Percentiles rank a stretch among this genome's conserved stretches.
These are phyloP conservation scores for Myotis yumanensis DNA, from an alignment of 2,113 vertebrate genomes.

Conservation along the genomic window DNA sequence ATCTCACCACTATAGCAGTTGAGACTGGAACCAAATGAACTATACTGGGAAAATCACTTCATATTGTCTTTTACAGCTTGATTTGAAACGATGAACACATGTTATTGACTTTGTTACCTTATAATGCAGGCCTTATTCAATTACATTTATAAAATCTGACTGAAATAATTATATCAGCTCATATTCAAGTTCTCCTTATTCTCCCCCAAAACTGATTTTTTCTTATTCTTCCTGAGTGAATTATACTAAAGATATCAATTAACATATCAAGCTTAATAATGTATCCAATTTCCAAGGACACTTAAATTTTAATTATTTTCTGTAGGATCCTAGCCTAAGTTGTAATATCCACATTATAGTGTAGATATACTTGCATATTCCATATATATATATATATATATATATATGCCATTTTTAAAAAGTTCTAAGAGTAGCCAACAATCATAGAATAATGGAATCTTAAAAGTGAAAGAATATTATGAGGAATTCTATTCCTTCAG, in stretches of 20 bases:
- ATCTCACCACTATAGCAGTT: background rate
- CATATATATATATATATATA: background rate
- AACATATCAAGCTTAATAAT: conserved; percentile 7
- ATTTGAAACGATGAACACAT: background rate
- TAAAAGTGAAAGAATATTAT: background rate
- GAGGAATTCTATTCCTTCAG: background rate
- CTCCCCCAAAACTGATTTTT: background rate
- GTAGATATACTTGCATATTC: background rate
- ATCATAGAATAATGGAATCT: background rate
- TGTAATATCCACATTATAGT: background rate
- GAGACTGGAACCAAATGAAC: background rate
- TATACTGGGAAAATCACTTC: background rate
- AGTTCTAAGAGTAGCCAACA: background rate
- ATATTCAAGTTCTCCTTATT: background rate
- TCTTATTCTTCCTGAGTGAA: background rate
- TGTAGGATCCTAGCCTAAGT: background rate
- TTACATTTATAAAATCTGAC: background rate
- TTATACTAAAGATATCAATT: background rate
- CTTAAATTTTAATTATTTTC: conserved; percentile 29
- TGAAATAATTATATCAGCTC: background rate
- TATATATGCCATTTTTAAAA: background rate
- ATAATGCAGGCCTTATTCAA: background rate
- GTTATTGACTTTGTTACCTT: background rate
- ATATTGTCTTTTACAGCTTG: background rate
- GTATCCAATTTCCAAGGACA: background rate